Conservation (phyloP, 2,113 vertebrate genomes). For the Hemicordylus capensis region DNA sequence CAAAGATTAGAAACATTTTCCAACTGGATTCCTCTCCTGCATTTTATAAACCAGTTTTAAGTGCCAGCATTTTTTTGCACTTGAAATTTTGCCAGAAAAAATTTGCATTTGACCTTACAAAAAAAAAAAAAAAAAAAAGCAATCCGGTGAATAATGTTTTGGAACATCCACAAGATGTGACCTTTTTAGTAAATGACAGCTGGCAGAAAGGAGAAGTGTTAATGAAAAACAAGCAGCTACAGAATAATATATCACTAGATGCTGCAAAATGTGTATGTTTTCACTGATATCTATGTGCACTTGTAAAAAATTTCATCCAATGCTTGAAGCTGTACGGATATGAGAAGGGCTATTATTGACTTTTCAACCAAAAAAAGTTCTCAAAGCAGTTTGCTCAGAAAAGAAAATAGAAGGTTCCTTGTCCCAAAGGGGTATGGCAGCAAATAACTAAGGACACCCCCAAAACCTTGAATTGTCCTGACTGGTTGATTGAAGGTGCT, state of each 20-base stretch:
- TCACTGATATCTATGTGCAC: background rate
- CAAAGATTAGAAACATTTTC: background rate
- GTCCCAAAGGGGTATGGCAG: too few relatives aligned
- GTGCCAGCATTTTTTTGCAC: too few relatives aligned
- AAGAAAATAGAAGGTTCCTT: too few relatives aligned
- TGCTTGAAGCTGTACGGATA: too few relatives aligned
- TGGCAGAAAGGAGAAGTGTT: background rate
- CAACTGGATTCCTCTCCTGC: background rate
- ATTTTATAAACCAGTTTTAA: background rate
- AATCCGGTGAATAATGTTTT: background rate
- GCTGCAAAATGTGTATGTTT: background rate
- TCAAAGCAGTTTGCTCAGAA: too few relatives aligned
- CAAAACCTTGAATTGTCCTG: too few relatives aligned
- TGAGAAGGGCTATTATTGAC: too few relatives aligned
- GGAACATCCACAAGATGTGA: conserved; percentile 19
- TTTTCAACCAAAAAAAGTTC: too few relatives aligned
- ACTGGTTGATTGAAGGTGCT: too few relatives aligned
- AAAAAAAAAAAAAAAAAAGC: background rate
- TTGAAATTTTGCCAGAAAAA: too few relatives aligned
- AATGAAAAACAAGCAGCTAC: background rate
- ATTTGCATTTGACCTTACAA: conserved; percentile 3
- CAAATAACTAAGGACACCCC: too few relatives aligned
- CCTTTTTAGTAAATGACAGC: background rate
- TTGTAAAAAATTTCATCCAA: background rate
- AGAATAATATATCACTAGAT: background rate